phyloP scores from a whole-genome alignment of 37 sponge, comb jelly and placozoan genomes.

The Amphimedon queenslandica region DNA sequence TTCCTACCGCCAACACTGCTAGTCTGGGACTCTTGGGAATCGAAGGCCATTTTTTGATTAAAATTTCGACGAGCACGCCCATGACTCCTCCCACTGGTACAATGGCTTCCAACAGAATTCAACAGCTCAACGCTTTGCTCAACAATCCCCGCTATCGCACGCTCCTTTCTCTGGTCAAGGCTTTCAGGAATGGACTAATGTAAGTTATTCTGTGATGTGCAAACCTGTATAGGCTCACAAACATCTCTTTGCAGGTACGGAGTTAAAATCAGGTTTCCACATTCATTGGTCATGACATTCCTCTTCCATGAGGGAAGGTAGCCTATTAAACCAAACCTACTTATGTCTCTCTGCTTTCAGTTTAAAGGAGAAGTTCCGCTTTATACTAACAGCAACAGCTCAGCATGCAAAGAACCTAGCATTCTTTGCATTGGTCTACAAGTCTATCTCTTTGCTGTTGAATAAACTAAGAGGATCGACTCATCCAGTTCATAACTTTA shows the following conservation, averaged over 20 bases:
- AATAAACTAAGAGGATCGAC: conserved; percentile 11
- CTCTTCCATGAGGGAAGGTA: conserved; percentile 79
- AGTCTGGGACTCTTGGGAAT: too few relatives aligned
- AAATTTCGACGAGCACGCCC: too few relatives aligned
- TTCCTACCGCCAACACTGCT: too few relatives aligned
- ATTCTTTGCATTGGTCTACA: conserved; percentile 45
- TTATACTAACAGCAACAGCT: conserved; percentile 60
- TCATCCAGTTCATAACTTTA: conserved; percentile 20
- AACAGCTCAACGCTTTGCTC: too few relatives aligned
- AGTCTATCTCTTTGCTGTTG: conserved; percentile 14
- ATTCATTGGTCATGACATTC: conserved; percentile 76
- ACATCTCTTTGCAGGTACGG: conserved; percentile 55
- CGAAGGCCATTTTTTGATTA: too few relatives aligned
- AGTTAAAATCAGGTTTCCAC: conserved; percentile 65
- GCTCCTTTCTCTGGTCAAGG: conserved; percentile 51
- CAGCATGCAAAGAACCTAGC: conserved; percentile 75
- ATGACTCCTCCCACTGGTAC: too few relatives aligned
- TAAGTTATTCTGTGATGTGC: conserved; percentile 15
- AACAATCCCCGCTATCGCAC: conserved; percentile 29
- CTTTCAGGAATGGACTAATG: conserved; percentile 72
- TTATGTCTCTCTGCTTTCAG: conserved; percentile 20
- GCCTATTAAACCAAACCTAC: background rate
- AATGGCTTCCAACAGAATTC: too few relatives aligned
- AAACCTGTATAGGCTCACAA: background rate
- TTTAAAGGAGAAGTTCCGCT: conserved; percentile 43